A percentile compares a stretch with the other conserved stretches of the same genome.
Conservation (phyloP, 2,888 invertebrate genomes). For the Catotricha subobsoleta region DNA sequence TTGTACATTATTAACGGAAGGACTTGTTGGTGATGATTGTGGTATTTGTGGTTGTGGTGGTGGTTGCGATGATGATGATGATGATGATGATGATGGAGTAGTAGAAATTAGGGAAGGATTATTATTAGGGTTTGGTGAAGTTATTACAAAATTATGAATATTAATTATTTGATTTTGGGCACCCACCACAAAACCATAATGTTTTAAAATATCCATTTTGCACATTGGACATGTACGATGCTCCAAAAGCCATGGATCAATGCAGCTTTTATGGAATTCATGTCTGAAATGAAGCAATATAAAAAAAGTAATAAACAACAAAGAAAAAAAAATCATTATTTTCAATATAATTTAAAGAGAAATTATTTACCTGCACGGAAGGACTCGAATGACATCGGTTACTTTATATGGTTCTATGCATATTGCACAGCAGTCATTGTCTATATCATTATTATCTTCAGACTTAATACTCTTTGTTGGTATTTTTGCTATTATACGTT, state of each 20-base stretch:
- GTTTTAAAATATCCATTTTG: conserved; percentile 86
- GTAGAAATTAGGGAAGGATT: background rate
- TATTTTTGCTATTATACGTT: conserved; percentile 84
- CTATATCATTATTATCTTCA: conserved; percentile 62
- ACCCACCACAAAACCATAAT: conserved; percentile 73
- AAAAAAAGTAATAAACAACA: background rate
- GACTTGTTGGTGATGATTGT: too few species aligned
- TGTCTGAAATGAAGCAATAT: conserved; percentile 40
- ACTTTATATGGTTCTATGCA: conserved; percentile 86
- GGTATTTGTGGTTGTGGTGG: too few species aligned
- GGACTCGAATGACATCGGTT: conserved; percentile 67
- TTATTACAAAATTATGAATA: background rate
- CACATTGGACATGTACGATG: conserved; percentile 95
- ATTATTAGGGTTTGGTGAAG: background rate
- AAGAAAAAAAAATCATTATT: background rate
- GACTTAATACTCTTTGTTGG: conserved; percentile 74
- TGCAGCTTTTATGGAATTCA: conserved; percentile 88
- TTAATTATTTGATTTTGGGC: conserved; percentile 7
- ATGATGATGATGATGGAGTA: background rate
- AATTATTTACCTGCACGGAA: conserved; percentile 68
- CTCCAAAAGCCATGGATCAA: conserved; percentile 90
- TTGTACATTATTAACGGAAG: too few species aligned
- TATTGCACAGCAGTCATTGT: conserved; percentile 79
- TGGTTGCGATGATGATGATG: too few species aligned
- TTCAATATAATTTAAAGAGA: background rate